phyloP scores from a whole-genome alignment of 2,797 vertebrate species.

The Cirrhinus molitorella region DNA sequence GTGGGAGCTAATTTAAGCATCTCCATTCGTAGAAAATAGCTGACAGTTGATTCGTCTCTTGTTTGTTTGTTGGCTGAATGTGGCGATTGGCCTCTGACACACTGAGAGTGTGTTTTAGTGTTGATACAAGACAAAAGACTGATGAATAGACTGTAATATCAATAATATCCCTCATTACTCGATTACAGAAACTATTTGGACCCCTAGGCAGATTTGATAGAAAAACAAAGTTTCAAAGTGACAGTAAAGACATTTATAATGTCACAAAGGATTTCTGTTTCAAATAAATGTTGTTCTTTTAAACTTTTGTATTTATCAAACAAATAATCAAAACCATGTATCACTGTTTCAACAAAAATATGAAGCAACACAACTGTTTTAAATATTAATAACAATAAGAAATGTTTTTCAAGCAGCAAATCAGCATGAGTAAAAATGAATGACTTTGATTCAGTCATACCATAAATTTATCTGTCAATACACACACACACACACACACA shows the following conservation, averaged over 20 bases:
- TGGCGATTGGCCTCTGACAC: conserved; percentile 22
- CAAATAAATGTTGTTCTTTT: no score
- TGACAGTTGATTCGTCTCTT: conserved; percentile 51
- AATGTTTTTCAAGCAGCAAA: background rate
- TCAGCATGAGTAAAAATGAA: no score
- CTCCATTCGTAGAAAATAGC: conserved; percentile 61
- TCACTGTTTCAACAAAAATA: no score
- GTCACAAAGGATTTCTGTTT: background rate
- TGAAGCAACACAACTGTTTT: background rate
- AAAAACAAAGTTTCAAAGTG: no score
- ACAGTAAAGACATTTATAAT: background rate
- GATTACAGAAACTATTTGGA: background rate
- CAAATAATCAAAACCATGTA: no score
- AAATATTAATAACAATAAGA: background rate
- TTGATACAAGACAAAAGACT: background rate
- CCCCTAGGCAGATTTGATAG: background rate
- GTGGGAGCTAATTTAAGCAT: conserved; percentile 69
- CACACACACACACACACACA: no score
- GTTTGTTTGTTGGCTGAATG: conserved; percentile 49
- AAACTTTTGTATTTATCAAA: no score
- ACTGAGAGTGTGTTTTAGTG: conserved; percentile 1
- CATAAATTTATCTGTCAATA: no score
- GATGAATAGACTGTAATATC: background rate
- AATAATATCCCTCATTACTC: background rate
- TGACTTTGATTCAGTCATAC: no score